Evolutionary conservation across 23 tunicate species (phyloP), one percentile per base, ranked within the genome.

Genomic region (Trididemnum clinides): DNA sequence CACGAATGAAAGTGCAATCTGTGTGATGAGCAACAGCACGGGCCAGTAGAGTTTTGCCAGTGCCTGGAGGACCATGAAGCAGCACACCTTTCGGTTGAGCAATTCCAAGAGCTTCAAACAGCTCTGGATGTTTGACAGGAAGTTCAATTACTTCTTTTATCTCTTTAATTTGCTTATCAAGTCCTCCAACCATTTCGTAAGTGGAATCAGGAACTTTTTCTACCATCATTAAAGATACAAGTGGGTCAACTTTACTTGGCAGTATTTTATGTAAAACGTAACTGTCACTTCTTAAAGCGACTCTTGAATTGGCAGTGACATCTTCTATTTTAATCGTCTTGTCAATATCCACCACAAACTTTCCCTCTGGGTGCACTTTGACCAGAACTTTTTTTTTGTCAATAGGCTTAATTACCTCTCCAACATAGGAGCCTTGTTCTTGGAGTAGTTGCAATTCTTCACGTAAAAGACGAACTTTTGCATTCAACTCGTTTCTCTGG

Each of bases 131-230:
- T 78, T 95, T 95, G 19, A 95, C 99, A 15, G 99, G 99, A 34
- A 95, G 84, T 44, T 95, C 99, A 57, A 95, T 95, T 19, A 95
- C 99, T 77, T 95, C 99, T 86, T 95, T 95, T n/a, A 95, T 95
- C 63, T 95, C 99, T 50, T 95, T 95, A 63, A 95, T 95, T 28
- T 94, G 99, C 66, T 95, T 95, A 57, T 95, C 99, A n/a, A 95
- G 70, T 1, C 99, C 99, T 19, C 99, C 99, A 59, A 95, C 95
- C 99, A 95, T 95, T 82, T 95, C 99, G 54, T 95, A 95, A 31
- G 99, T 95, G 5, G 99, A 95, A 87, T 95, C 99, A 2, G 99
- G 99, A 35, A 95, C 99, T 70, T 95, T 95, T 86, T 95, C 99
- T 0, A 95, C 99, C 99, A 95, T 95, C 99, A 95, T 95, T n/a